Base-by-base conservation (phyloP, 2,888 invertebrate species). In the Diarsia mendica region DNA sequence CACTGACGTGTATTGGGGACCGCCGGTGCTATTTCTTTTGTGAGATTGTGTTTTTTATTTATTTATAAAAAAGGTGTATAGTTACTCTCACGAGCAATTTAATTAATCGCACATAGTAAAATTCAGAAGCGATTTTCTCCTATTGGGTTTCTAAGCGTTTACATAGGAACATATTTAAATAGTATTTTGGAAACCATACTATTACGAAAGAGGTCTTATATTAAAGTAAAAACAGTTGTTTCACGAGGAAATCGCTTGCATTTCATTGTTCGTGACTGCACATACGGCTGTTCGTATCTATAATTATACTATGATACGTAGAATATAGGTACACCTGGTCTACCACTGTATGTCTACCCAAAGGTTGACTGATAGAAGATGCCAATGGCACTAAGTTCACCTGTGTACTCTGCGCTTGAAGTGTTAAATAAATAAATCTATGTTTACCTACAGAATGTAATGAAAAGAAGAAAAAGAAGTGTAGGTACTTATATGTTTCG, bases 1-100 rank as follows among this genome's bases (percentile, higher is more conserved):
- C 28, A 81, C 8, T 20, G 53, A 58, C 58, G 55, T 58, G 76
- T 82, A 51, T 67, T 46, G 61, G 28, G 49, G 13, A 48, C 44
- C n/a, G 33, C 18, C 5, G 46, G 11, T 46, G 23, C 39, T 20
- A 64, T 23, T 67, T 65, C 15, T 76, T 65, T 75, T 58, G 64
- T 67, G 23, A 67, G 10, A 46, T n/a, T 33, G 28, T 46, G 3
- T 49, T 46, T 53, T 63, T 28, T 28, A 28, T 28, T 28, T 28
- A 28, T 28, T 28, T 28, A 28, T 28, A 28, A 28, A 28, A 28
- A 28, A 28, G 28, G 28, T 28, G 2, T 28, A 28, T 28, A 28
- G 28, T 28, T 28, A 28, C 28, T 28, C 28, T 28, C 28, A 28
- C 28, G 28, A 28, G 28, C 28, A 28, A 28, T 28, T 28, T 28